These are phyloP conservation scores for Salvelinus fontinalis DNA, from an alignment of 2,113 vertebrate genomes.

Conservation along the genomic window DNA sequence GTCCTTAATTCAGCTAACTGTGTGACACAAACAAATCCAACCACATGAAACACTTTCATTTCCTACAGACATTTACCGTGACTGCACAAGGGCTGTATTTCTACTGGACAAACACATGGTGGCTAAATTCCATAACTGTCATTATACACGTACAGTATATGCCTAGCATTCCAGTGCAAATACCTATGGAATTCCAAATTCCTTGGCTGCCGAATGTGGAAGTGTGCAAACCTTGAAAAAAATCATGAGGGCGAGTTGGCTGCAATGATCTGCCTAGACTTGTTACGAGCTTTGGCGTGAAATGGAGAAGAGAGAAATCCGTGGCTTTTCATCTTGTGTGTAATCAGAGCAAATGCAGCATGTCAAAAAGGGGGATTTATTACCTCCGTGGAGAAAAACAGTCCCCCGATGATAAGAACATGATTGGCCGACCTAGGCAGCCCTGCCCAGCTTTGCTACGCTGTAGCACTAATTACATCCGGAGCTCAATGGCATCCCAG, in stretches of 20 bases:
- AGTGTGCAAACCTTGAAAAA: slow-evolving; percentile 63
- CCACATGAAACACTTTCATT: neutral
- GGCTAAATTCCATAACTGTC: neutral
- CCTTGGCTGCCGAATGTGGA: slow-evolving; percentile 57
- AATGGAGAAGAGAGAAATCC: neutral
- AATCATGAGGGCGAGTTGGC: neutral
- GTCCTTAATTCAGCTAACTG: neutral
- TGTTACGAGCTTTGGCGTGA: slow-evolving; percentile 53
- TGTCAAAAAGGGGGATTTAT: slow-evolving; percentile 70
- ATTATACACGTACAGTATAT: neutral
- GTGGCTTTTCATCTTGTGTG: slow-evolving; percentile 63
- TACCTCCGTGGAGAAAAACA: slow-evolving; percentile 66
- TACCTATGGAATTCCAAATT: slow-evolving; percentile 54
- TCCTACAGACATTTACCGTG: neutral
- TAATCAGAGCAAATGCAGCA: slow-evolving; percentile 74
- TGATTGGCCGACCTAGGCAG: slow-evolving; percentile 61
- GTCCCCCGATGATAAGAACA: slow-evolving; percentile 69
- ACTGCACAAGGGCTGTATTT: neutral
- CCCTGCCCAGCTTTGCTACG: slow-evolving; percentile 50
- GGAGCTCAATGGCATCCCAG: slow-evolving; percentile 53
- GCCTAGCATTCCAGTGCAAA: slow-evolving; percentile 61
- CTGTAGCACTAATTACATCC: slow-evolving; percentile 68
- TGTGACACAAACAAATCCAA: neutral
- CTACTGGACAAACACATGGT: neutral
- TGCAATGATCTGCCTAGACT: slow-evolving; percentile 73